A percentile compares a stretch with the other conserved stretches of the same genome.
These are phyloP conservation scores for Pogonophryne albipinna DNA, from an alignment of 2,797 vertebrate species.

Conservation along the genomic window DNA sequence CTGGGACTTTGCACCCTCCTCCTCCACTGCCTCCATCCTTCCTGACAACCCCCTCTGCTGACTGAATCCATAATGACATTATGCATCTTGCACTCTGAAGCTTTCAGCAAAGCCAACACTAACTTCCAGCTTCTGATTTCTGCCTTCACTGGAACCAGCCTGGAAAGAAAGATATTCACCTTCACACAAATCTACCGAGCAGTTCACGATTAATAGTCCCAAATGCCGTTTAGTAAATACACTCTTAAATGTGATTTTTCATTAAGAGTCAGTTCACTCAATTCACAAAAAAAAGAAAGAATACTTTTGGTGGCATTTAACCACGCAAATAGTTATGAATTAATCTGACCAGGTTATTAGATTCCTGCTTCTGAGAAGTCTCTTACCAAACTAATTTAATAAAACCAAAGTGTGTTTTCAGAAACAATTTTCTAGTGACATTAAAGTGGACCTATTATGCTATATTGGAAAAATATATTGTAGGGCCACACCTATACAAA, in stretches of 20 bases:
- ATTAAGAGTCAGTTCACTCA: background rate
- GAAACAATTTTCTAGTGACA: background rate
- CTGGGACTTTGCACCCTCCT: constrained; percentile 53
- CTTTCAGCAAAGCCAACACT: constrained; percentile 66
- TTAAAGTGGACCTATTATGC: too few relatives aligned
- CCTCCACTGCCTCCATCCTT: constrained; percentile 45
- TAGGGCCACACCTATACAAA: too few relatives aligned
- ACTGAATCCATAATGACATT: constrained; percentile 76
- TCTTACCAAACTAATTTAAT: background rate
- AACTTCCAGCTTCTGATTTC: constrained; percentile 55
- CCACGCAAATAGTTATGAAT: background rate
- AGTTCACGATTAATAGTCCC: background rate
- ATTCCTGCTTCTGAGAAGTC: too few relatives aligned
- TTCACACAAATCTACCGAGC: background rate
- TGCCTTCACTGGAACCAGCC: constrained; percentile 28
- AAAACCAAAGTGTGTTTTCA: background rate
- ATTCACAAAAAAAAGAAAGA: background rate
- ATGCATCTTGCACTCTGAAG: constrained; percentile 60
- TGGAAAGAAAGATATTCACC: constrained; percentile 17
- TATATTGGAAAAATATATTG: too few relatives aligned
- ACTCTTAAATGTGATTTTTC: background rate
- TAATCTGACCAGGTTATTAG: background rate
- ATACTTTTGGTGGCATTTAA: background rate
- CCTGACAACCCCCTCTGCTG: constrained; percentile 73
- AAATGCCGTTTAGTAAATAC: background rate